phyloP scores from a whole-genome alignment of 2,113 vertebrate genomes.

The Desmodus rotundus region DNA sequence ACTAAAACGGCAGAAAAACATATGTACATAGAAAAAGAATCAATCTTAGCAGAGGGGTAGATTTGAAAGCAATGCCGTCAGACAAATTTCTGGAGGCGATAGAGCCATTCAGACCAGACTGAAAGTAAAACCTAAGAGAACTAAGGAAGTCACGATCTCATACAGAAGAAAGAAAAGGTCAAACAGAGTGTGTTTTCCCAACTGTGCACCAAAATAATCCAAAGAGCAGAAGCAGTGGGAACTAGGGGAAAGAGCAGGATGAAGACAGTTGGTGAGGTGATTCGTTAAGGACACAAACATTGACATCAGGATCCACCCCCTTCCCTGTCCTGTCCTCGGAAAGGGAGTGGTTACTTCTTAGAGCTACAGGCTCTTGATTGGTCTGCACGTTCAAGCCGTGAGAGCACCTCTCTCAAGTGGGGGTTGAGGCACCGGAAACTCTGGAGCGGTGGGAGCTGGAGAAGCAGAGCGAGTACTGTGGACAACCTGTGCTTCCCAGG shows the following conservation, averaged over 20 bases:
- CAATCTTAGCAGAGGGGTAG: neutral
- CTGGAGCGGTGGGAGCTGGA: neutral
- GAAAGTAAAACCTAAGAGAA: neutral
- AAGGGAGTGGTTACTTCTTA: neutral
- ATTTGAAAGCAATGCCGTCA: neutral
- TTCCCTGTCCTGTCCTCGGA: neutral
- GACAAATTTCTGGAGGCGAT: neutral
- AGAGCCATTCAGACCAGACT: neutral
- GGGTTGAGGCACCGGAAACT: neutral
- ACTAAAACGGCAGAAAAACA: neutral
- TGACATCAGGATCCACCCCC: neutral
- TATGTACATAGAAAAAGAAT: neutral
- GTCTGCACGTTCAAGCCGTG: neutral
- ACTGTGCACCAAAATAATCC: constrained; percentile 26
- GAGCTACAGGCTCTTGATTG: neutral
- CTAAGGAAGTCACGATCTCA: neutral
- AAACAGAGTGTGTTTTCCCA: constrained; percentile 7
- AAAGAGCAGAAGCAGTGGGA: constrained; percentile 38
- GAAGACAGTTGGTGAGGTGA: neutral
- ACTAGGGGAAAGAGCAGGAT: constrained; percentile 39
- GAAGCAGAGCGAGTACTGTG: neutral
- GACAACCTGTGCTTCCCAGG: neutral
- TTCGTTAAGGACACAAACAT: constrained; percentile 18
- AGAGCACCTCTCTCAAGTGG: neutral
- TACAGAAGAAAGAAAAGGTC: constrained; percentile 1